These are phyloP conservation scores for Pygoscelis adeliae DNA, from an alignment of 2,113 vertebrate genomes.

Conservation along the genomic window DNA sequence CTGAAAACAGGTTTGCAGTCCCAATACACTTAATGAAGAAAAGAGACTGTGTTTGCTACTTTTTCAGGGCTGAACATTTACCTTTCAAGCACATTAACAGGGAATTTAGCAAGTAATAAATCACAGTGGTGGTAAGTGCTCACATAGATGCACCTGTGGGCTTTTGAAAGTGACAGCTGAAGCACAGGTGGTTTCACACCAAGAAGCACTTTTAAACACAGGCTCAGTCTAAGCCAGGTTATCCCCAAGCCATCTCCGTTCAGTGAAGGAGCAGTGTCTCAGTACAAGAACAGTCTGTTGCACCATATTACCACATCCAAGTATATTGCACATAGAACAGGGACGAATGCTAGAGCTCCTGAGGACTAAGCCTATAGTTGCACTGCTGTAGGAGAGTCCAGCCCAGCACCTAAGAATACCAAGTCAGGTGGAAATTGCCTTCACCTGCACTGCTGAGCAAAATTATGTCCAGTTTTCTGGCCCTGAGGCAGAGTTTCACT, in stretches of 20 bases:
- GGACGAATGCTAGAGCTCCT: neutral
- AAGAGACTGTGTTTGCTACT: neutral
- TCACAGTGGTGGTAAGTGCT: neutral
- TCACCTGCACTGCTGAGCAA: neutral
- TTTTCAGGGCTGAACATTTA: neutral
- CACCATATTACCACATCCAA: too few species aligned
- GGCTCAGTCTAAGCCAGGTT: neutral
- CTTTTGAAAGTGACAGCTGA: neutral
- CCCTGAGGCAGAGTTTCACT: neutral
- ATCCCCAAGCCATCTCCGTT: neutral
- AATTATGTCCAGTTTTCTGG: neutral
- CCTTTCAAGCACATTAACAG: neutral
- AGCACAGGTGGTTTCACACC: neutral
- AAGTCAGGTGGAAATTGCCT: neutral
- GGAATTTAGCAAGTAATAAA: neutral
- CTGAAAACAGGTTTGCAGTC: neutral
- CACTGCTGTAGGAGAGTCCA: neutral
- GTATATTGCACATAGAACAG: accelerated
- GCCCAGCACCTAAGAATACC: neutral
- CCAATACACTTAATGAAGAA: neutral
- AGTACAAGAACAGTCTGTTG: neutral
- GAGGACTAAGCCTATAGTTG: neutral
- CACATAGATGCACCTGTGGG: neutral
- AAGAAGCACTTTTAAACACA: neutral
- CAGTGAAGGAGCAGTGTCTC: neutral